Evolutionary conservation across 2,113 vertebrate species (phyloP).

Genomic region (Spea multiplicata): DNA sequence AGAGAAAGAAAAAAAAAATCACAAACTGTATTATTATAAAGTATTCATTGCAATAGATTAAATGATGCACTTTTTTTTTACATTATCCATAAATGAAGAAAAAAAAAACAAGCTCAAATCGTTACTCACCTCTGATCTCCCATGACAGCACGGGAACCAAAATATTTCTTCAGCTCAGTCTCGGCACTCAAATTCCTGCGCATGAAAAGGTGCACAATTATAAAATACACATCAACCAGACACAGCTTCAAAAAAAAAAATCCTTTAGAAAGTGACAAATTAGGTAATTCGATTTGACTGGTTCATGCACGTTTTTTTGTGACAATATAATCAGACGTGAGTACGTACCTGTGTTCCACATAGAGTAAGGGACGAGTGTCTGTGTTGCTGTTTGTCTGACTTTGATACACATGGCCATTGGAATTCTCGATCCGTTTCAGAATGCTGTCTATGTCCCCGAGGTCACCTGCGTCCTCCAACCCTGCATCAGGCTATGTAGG

Average conservation of each 20-base stretch:
- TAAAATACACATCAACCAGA: too few species aligned
- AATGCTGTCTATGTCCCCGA: constrained; percentile 81
- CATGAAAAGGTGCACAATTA: not conserved
- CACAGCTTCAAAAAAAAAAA: too few species aligned
- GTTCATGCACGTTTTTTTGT: too few species aligned
- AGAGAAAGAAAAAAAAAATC: not conserved
- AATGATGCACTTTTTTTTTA: too few species aligned
- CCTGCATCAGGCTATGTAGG: not conserved
- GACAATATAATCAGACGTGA: too few species aligned
- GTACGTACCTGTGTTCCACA: constrained; percentile 86
- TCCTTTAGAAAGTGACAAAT: too few species aligned
- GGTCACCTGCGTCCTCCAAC: constrained; percentile 13
- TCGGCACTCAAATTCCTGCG: constrained; percentile 93
- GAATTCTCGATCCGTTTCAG: constrained; percentile 78
- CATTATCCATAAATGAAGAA: too few species aligned
- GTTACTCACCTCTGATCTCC: constrained; percentile 86
- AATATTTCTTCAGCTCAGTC: constrained; percentile 93
- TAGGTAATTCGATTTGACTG: too few species aligned
- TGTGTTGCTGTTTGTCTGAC: constrained; percentile 52
- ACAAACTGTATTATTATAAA: not conserved
- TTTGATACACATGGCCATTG: constrained; percentile 65
- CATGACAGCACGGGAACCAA: constrained; percentile 89
- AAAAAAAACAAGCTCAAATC: too few species aligned
- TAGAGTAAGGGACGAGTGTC: constrained; percentile 77
- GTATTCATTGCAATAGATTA: not conserved